These are phyloP conservation scores for Thecocarcelia acutangulata DNA, from an alignment of 2,888 invertebrate species.

Conservation along the genomic window DNA sequence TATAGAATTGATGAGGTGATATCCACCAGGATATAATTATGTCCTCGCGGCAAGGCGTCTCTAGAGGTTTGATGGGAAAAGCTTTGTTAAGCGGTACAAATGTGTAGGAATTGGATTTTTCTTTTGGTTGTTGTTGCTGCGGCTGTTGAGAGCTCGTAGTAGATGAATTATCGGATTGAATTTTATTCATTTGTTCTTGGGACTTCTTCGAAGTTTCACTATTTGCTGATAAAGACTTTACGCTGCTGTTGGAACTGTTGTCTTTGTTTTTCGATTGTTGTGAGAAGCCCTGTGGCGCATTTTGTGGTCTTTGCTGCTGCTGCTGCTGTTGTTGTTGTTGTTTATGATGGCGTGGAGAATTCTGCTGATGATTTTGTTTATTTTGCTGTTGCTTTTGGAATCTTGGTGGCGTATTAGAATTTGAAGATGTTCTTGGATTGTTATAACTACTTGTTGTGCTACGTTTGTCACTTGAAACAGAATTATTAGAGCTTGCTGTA, in stretches of 20 bases:
- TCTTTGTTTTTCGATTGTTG: constrained; percentile 72
- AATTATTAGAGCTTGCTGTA: constrained; percentile 66
- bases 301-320: constrained; percentile 74
- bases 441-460: constrained; percentile 72
- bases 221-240: constrained; percentile 18
- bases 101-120: constrained; percentile 70
- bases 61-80: constrained; percentile 82
- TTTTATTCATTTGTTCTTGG: constrained; percentile 67
- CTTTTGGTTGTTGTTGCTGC: constrained; percentile 40
- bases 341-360: constrained; percentile 54
- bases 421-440: constrained; percentile 68
- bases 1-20: constrained; percentile 88
- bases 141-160: background rate
- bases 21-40: constrained; percentile 88
- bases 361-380: constrained; percentile 52
- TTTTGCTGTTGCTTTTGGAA: constrained; percentile 76
- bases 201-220: constrained; percentile 71
- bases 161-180: constrained; percentile 21
- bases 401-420: constrained; percentile 75
- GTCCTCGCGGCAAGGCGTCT: constrained; percentile 83
- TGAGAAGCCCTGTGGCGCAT: constrained; percentile 78
- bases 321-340: constrained; percentile 72
- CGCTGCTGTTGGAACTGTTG: constrained; percentile 66
- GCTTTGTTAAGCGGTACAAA: constrained; percentile 82
- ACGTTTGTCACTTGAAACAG: constrained; percentile 71